These are phyloP conservation scores for Hyposoter didymator DNA, from an alignment of 2,888 invertebrate genomes.

Conservation along the genomic window DNA sequence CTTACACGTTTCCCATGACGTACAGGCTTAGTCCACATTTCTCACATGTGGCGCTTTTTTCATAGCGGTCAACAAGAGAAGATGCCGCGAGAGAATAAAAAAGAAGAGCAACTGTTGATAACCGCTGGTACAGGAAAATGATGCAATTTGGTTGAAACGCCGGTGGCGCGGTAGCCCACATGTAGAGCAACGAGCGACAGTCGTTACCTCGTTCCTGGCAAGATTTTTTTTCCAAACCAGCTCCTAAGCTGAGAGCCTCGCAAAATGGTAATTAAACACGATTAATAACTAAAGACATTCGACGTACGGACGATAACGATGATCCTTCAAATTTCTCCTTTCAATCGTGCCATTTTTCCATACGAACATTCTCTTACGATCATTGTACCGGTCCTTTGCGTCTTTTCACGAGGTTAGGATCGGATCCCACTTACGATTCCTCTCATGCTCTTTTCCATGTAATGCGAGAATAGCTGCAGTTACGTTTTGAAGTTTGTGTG, in stretches of 20 bases:
- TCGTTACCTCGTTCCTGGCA: constrained; percentile 58
- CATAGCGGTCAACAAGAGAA: neutral
- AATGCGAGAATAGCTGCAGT: neutral
- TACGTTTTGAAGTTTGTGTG: neutral
- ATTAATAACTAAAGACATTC: constrained; percentile 73
- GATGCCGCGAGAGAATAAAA: neutral
- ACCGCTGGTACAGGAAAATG: neutral
- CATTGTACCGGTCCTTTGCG: constrained; percentile 70
- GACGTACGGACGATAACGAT: constrained; percentile 21
- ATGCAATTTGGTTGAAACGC: neutral
- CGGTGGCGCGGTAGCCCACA: constrained; percentile 1
- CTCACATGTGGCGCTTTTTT: neutral
- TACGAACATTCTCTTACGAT: constrained; percentile 17
- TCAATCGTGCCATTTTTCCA: constrained; percentile 10
- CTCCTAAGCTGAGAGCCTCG: constrained; percentile 72
- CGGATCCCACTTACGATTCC: constrained; percentile 38
- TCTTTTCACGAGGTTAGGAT: constrained; percentile 73
- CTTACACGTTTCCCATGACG: neutral
- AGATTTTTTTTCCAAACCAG: constrained; percentile 72
- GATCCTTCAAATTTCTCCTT: constrained; percentile 29
- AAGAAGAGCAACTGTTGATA: constrained; percentile 2
- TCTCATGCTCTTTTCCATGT: constrained; percentile 36
- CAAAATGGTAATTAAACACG: constrained; percentile 80
- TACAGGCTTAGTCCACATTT: neutral
- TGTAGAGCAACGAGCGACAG: constrained; percentile 28